Percentiles rank a stretch among this genome's conserved stretches.
Conservation (phyloP, 1,140 invertebrate genomes). For the Drosophila oshimai region DNA sequence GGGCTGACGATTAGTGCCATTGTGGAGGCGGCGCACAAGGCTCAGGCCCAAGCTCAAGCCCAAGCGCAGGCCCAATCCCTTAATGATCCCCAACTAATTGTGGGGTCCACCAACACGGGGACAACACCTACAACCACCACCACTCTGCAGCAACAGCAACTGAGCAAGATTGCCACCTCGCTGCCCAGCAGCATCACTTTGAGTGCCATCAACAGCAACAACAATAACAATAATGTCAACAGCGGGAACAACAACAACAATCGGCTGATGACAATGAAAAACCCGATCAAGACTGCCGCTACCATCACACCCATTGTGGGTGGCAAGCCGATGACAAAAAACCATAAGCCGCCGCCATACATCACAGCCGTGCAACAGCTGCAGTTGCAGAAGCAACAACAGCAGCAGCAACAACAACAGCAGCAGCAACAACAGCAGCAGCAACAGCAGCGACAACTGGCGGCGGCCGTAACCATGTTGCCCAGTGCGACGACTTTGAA, state of each 20-base stretch:
- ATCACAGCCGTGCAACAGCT: slow-evolving; percentile 79
- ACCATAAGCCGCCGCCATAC: slow-evolving; percentile 81
- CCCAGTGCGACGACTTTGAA: slow-evolving; percentile 78
- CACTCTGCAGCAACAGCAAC: slow-evolving; percentile 56
- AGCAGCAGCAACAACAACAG: slow-evolving; percentile 69
- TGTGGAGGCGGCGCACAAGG: slow-evolving; percentile 69
- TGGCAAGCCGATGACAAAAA: slow-evolving; percentile 80
- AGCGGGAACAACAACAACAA: slow-evolving; percentile 47
- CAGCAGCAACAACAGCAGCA: slow-evolving; percentile 73
- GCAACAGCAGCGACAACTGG: slow-evolving; percentile 76
- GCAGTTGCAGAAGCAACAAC: slow-evolving; percentile 75
- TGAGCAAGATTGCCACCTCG: slow-evolving; percentile 66
- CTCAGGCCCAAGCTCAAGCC: slow-evolving; percentile 30
- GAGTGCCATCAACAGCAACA: slow-evolving; percentile 66
- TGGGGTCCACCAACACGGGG: slow-evolving; percentile 87
- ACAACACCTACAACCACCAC: slow-evolving; percentile 83
- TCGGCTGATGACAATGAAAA: slow-evolving; percentile 63
- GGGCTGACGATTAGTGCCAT: slow-evolving; percentile 79
- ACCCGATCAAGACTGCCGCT: slow-evolving; percentile 70
- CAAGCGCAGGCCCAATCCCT: slow-evolving; percentile 27
- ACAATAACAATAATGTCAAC: slow-evolving; percentile 43
- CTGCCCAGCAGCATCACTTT: slow-evolving; percentile 73
- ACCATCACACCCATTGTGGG: slow-evolving; percentile 75
- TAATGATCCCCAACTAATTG: slow-evolving; percentile 59
- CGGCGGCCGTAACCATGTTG: slow-evolving; percentile 77